Evolutionary conservation across 1,140 invertebrate genomes (phyloP).

Genomic region (Pseudomyrmex sp.): DNA sequence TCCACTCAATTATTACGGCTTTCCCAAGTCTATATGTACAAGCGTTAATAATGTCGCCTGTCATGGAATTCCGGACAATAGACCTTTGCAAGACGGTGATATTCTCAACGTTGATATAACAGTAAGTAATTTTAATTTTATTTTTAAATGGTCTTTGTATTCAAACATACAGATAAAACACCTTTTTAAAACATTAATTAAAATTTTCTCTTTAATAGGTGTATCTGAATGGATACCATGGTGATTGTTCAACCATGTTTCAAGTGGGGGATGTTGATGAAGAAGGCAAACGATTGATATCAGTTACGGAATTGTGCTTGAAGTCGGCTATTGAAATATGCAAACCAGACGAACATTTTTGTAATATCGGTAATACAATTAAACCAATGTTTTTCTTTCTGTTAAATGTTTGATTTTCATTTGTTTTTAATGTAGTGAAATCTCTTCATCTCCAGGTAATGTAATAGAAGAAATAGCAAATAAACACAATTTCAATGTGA

Average conservation of each 20-base stretch:
- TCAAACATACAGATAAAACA: no score
- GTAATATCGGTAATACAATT: constrained; percentile 88
- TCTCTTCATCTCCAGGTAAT: constrained; percentile 80
- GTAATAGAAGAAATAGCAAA: constrained; percentile 89
- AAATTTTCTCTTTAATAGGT: constrained; percentile 87
- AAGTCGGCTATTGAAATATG: constrained; percentile 91
- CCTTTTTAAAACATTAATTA: not conserved
- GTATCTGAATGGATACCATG: constrained; percentile 94
- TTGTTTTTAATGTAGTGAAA: constrained; percentile 22
- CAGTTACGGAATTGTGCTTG: constrained; percentile 90
- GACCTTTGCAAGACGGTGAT: constrained; percentile 93
- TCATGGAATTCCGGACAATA: constrained; percentile 97
- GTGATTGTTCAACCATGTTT: constrained; percentile 96
- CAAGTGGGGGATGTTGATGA: constrained; percentile 93
- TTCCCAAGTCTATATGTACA: constrained; percentile 97
- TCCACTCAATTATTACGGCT: constrained; percentile 93
- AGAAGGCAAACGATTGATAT: constrained; percentile 89
- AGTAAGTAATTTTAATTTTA: constrained; percentile 85
- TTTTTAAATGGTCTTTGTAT: not conserved
- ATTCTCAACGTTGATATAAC: constrained; percentile 97
- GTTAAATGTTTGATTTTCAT: no score
- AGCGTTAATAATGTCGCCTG: constrained; percentile 98
- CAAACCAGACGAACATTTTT: constrained; percentile 90
- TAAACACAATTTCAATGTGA: constrained; percentile 88
- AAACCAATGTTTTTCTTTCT: constrained; percentile 30